phyloP scores from a whole-genome alignment of 53 echinoderm and acorn worm genomes.

The Temnopleurus reevesii region DNA sequence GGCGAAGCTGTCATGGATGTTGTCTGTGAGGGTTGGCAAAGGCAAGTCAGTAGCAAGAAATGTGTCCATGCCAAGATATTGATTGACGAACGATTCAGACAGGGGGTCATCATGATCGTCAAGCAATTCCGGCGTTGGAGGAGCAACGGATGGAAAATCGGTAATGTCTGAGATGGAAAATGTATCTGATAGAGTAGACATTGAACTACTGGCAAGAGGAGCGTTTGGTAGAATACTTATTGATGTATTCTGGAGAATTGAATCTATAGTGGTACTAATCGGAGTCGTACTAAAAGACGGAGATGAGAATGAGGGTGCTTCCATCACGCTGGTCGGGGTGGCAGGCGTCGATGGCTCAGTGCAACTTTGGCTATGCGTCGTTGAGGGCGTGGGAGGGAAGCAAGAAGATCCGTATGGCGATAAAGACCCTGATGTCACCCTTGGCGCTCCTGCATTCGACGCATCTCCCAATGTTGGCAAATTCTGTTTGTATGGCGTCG shows the following conservation, averaged over 20 bases:
- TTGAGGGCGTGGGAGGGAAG: conserved; percentile 40
- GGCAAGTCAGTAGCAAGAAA: not conserved
- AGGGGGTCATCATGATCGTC: conserved; percentile 19
- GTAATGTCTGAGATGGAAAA: not conserved
- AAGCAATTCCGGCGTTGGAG: conserved; percentile 15
- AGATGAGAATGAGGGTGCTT: conserved; percentile 7
- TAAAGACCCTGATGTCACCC: not conserved
- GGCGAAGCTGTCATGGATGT: not conserved
- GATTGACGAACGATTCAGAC: conserved; percentile 23
- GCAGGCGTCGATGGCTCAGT: conserved; percentile 42
- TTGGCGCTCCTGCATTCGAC: not conserved
- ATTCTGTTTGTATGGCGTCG: not conserved
- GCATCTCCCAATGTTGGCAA: not conserved
- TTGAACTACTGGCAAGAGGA: conserved; percentile 3
- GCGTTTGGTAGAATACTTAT: not conserved
- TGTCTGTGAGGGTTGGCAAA: not conserved
- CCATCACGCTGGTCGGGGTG: conserved; percentile 28
- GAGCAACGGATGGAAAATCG: not conserved
- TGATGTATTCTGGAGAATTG: not conserved
- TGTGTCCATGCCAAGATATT: conserved; percentile 37
- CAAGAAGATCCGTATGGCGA: not conserved
- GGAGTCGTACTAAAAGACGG: not conserved
- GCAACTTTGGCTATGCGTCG: conserved; percentile 38
- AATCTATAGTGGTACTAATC: not conserved
- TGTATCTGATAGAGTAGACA: not conserved